Base-by-base conservation (phyloP, 2,797 vertebrate genomes). In the Melanotaenia boesemani region DNA sequence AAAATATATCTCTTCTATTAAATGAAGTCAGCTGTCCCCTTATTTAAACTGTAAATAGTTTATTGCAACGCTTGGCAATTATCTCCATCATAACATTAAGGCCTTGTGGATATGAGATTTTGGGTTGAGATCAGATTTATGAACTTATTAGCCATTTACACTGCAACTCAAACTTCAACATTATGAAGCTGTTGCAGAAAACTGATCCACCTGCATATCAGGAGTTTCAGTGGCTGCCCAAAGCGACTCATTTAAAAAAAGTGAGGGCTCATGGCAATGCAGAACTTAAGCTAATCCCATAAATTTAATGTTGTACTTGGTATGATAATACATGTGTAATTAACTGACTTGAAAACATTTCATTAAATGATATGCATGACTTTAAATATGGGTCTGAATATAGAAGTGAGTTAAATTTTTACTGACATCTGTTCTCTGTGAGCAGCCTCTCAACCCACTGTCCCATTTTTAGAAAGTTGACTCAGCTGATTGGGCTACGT, bases 61-160 rank as follows among this genome's bases (percentile, higher is more conserved):
- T 44, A 20, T 6, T 54, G 37, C 16, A 28, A 26, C 55, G 37
- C 24, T 20, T 46, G 3, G 52, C 58, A 61, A 30, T 46, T 55
- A 12, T 6, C 59, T 5, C 16, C 15, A 13, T 50, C 48, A 54
- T 70, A 10, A 7, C 63, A 60, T 20, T 24, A 7, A 58, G 26
- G 44, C 10, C 3, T 37, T 18, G 50, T 30, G 39, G 26, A 52
- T 62, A 10, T 30, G 46, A 18, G 16, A 30, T 66, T 48, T 48
- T 4, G 15, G 28, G 36, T 60, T 66, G 57, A 57, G 54, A 58
- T 66, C 46, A 39, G 16, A 56, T 74, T 74, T 32, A 70, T 67
- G 63, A 67, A 22, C 54, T 58, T 12, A 62, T 69, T 72, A 50
- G 34, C 34, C 62, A 66, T 26, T 81, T 58, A 57, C n/a, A 34